Percentiles rank a stretch among this genome's conserved stretches.
Evolutionary conservation across 1,140 invertebrate genomes (phyloP).

Genomic region (Papilio dardanus): DNA sequence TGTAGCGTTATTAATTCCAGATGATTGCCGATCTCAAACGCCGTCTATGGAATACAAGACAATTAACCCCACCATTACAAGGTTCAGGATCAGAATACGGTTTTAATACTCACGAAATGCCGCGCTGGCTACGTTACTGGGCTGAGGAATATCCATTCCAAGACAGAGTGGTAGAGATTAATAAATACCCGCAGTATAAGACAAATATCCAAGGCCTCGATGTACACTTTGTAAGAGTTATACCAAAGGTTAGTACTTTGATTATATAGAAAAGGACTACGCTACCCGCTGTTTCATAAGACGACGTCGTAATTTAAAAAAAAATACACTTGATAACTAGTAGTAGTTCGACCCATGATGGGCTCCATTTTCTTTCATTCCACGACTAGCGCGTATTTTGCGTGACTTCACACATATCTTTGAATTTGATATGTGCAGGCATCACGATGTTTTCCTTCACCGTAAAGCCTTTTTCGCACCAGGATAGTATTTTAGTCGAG

Average conservation of each 20-base stretch:
- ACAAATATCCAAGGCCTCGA: conserved; percentile 87
- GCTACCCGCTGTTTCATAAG: no score
- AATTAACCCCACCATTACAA: conserved; percentile 84
- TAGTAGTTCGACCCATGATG: no score
- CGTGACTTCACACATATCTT: no score
- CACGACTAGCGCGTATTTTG: no score
- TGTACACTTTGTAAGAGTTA: conserved; percentile 88
- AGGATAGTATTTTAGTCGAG: no score
- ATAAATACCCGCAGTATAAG: conserved; percentile 87
- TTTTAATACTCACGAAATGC: conserved; percentile 86
- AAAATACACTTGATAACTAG: no score
- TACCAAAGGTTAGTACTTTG: conserved; percentile 65
- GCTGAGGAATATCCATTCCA: conserved; percentile 87
- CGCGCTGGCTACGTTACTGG: conserved; percentile 87
- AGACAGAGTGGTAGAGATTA: conserved; percentile 85
- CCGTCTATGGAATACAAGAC: conserved; percentile 82
- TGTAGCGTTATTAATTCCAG: conserved; percentile 76
- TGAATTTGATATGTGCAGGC: no score
- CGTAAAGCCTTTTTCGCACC: no score
- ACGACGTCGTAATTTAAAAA: no score
- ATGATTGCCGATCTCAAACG: conserved; percentile 84
- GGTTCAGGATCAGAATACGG: conserved; percentile 89
- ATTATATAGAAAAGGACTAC: neutral
- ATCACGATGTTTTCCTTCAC: no score
- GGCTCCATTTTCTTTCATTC: no score